Conservation (phyloP, 2,113 vertebrate genomes). For the Channa maculata region DNA sequence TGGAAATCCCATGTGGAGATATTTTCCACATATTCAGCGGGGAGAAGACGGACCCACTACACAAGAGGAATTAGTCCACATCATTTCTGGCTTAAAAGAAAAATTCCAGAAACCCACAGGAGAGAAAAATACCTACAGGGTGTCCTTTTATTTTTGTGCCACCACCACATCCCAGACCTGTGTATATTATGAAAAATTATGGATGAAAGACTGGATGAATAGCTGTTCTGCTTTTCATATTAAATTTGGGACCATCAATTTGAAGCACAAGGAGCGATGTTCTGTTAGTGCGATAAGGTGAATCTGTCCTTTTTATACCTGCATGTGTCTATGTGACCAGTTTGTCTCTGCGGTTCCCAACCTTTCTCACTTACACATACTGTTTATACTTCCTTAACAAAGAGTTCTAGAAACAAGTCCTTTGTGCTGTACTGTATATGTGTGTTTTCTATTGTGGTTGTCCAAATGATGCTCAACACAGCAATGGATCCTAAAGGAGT, state of each 20-base stretch:
- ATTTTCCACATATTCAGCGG: neutral
- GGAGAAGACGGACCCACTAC: neutral
- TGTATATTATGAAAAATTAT: neutral
- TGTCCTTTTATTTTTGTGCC: neutral
- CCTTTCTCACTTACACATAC: neutral
- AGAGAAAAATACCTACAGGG: neutral
- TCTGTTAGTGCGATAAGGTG: neutral
- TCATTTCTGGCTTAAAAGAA: neutral
- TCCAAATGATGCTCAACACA: slow-evolving; percentile 51
- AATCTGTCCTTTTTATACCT: slow-evolving; percentile 26
- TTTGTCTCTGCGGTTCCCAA: slow-evolving; percentile 9
- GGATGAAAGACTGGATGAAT: neutral
- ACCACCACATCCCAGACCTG: neutral
- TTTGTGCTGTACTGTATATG: slow-evolving; percentile 15
- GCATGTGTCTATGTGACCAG: neutral
- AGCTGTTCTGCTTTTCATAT: no score
- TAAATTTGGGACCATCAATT: neutral
- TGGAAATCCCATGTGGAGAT: neutral
- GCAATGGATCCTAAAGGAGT: slow-evolving; percentile 69
- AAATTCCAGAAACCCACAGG: neutral
- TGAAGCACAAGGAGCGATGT: neutral
- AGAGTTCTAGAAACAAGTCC: neutral
- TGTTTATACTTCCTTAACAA: no score
- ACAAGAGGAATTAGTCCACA: slow-evolving; percentile 10
- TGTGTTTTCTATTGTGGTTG: slow-evolving; percentile 36